Percentiles rank a stretch among this genome's conserved stretches.
Conservation (phyloP, 2,797 vertebrate species). For the Bucorvus abyssinicus region DNA sequence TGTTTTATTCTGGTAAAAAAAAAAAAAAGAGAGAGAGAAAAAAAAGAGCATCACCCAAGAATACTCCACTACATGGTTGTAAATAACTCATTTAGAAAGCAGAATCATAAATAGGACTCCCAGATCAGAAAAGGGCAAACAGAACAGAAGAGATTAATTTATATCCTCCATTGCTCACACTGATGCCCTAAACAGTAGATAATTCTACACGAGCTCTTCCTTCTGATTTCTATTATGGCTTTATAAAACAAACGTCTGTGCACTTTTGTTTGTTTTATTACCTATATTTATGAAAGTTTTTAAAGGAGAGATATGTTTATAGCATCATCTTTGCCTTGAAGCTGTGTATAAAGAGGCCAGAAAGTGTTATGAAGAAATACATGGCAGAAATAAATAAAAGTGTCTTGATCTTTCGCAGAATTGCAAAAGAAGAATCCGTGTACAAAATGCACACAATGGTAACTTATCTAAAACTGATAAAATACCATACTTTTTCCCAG, state of each 20-base stretch:
- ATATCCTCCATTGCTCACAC: neutral
- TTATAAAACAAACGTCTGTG: neutral
- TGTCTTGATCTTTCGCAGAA: neutral
- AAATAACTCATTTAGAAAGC: neutral
- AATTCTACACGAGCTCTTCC: neutral
- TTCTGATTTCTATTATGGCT: neutral
- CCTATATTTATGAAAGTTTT: neutral
- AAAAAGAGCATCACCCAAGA: accelerated
- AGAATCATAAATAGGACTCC: neutral
- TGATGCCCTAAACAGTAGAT: neutral
- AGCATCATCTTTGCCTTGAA: neutral
- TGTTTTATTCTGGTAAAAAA: neutral
- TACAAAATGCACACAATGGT: neutral
- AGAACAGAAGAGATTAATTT: neutral
- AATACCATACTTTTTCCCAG: neutral
- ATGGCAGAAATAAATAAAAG: neutral
- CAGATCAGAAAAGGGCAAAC: neutral
- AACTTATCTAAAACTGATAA: neutral
- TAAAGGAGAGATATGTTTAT: neutral
- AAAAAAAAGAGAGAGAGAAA: neutral
- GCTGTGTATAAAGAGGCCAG: neutral
- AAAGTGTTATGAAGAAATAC: neutral
- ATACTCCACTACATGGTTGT: neutral
- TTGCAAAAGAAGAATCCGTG: neutral
- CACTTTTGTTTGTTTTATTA: neutral